Base-by-base conservation (phyloP, 2,888 invertebrate species). In the Smittia sp. region DNA sequence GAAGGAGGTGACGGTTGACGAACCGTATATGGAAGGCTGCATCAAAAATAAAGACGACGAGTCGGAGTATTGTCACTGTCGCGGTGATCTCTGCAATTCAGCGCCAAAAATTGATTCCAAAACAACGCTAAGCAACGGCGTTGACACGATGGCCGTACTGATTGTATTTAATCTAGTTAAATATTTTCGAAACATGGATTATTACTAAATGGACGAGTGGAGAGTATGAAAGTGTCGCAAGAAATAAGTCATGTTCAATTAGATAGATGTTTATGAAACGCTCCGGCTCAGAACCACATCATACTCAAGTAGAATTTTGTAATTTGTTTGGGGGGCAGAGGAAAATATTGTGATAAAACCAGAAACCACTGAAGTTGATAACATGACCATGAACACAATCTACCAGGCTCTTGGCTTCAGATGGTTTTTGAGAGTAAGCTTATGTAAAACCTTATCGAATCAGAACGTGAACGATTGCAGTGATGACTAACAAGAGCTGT, bases 11-110 rank as follows among this genome's bases (percentile, higher is more conserved):
- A 84, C 86, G 76, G 85, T 93, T 39, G 85, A 89, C 76, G 89
- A 89, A 78, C 89, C 90, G 0, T 93, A 92, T 79, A 78, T 83
- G 74, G 89, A 89, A 78, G 92, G 91, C 9, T 93, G 93, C 79
- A 82, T 84, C 74, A 82, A 83, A 72, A 76, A 80, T 52, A 77
- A 79, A 6, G 79, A 78, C 63, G 78, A 80, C 15, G 76, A 76
- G 72, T 80, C 78, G 75, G 79, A 79, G 7, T 88, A 90, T 80
- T 94, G 93, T 80, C 93, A 91, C 80, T 94, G 93, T 79, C 85
- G 88, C 46, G 85, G 85, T 62, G 85, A 90, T 78, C 83, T 92
- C 58, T 94, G 93, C 82, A 94, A 93, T 81, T 82, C 86, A 9
- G 79, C 85, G 79, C 32, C 81, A 74, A 77, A 78, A 65, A 76